A percentile compares a stretch with the other conserved stretches of the same genome.
phyloP scores from a whole-genome alignment of 2,797 vertebrate species.

The Poeciliopsis turneri region DNA sequence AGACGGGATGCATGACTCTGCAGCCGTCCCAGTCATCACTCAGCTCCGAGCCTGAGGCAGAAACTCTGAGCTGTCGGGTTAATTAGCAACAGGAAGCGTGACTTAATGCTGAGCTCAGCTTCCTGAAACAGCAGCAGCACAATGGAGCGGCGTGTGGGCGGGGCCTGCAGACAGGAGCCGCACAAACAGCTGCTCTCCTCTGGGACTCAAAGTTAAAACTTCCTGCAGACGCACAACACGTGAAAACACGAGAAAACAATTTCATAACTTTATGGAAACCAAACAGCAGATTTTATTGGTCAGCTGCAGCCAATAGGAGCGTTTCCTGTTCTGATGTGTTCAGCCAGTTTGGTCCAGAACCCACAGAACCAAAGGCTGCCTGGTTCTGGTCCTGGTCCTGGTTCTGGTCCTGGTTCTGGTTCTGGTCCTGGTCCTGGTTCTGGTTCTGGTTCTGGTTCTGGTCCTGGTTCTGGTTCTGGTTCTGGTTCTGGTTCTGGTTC shows the following conservation, averaged over 20 bases:
- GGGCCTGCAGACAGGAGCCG: too few relatives aligned
- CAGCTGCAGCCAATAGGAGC: too few relatives aligned
- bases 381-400: too few relatives aligned
- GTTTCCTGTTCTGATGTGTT: too few relatives aligned
- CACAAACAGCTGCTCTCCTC: neutral
- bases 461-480: too few relatives aligned
- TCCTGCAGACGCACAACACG: neutral
- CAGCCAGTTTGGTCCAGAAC: too few relatives aligned
- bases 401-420: too few relatives aligned
- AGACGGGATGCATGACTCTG: neutral
- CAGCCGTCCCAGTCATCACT: neutral
- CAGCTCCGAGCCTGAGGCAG: neutral
- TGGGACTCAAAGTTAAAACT: neutral
- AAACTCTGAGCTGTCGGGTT: neutral
- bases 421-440: too few relatives aligned
- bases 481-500: too few relatives aligned
- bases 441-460: too few relatives aligned
- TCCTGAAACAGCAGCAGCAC: neutral
- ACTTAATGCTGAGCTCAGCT: neutral
- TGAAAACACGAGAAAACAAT: neutral
- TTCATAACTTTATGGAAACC: neutral
- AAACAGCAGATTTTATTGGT: too few relatives aligned
- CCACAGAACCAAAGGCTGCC: too few relatives aligned
- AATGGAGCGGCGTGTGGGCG: constrained; percentile 12
- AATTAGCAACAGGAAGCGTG: neutral